Evolutionary conservation across 2,888 invertebrate genomes (phyloP).

Genomic region (Sminthurides aquaticus): DNA sequence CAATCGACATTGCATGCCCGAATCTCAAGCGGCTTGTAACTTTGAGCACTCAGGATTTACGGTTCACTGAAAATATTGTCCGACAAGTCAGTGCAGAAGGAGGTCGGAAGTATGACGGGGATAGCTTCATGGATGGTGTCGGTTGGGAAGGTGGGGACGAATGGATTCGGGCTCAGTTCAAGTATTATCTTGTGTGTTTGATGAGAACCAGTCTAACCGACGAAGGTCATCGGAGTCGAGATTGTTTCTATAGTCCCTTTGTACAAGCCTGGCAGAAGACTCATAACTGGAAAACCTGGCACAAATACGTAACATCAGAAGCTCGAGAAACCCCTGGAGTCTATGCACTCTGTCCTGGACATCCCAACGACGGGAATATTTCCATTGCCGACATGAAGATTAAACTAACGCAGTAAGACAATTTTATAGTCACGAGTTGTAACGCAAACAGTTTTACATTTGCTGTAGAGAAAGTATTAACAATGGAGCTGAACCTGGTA

Average conservation of each 20-base stretch:
- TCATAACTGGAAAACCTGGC: slow-evolving; percentile 82
- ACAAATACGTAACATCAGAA: slow-evolving; percentile 56
- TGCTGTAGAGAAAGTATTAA: too few relatives aligned
- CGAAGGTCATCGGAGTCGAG: slow-evolving; percentile 49
- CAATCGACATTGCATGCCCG: slow-evolving; percentile 74
- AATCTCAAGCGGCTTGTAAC: slow-evolving; percentile 74
- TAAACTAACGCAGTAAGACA: slow-evolving; percentile 80
- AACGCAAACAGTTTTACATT: too few relatives aligned
- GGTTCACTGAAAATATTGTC: slow-evolving; percentile 90
- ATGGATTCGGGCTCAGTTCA: slow-evolving; percentile 81
- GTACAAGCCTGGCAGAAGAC: slow-evolving; percentile 78
- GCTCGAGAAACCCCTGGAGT: slow-evolving; percentile 52
- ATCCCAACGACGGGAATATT: slow-evolving; percentile 89
- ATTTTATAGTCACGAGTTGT: too few relatives aligned
- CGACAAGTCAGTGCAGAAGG: slow-evolving; percentile 60
- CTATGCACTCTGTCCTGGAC: slow-evolving; percentile 61
- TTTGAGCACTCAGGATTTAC: slow-evolving; percentile 85
- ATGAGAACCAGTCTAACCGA: slow-evolving; percentile 68
- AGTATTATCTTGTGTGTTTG: slow-evolving; percentile 58
- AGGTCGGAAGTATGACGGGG: slow-evolving; percentile 49
- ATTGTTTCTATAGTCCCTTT: slow-evolving; percentile 80
- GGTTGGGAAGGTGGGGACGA: slow-evolving; percentile 90
- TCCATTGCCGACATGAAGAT: slow-evolving; percentile 91
- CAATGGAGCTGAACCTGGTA: too few relatives aligned
- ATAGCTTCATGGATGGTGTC: slow-evolving; percentile 64